Evolutionary conservation across 2,888 invertebrate species (phyloP), one percentile per base, ranked within the genome.

Genomic region (Eilema depressum): DNA sequence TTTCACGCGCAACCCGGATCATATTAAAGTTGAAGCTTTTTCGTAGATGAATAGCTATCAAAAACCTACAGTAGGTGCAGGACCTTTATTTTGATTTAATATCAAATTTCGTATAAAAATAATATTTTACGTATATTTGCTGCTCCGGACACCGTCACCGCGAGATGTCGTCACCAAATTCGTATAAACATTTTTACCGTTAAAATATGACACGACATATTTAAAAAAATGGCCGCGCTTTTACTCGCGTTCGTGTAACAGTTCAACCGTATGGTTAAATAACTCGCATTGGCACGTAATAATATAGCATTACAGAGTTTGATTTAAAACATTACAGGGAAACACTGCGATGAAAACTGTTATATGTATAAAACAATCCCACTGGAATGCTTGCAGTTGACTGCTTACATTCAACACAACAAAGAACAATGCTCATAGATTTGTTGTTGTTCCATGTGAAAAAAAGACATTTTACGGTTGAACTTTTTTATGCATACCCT

Each of bases 141-240:
- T 65, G 69, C 70, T 30, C 59, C 63, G 70, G 75, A 71, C 77
- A 69, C 76, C 71, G 62, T 76, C 60, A 75, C 83, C 83, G 70
- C 84, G 85, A 85, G 86, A 81, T 85, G 83, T 83, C 83, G 76
- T 75, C 65, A 69, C n/a, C 74, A 75, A 65, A 59, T 64, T 37
- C 72, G 69, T 61, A 57, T 26, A 59, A 59, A 73, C 67, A 37
- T 66, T 77, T 82, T 82, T 75, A 60, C 73, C 63, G 60, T 28
- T 66, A 74, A 77, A 75, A 75, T 75, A 61, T 71, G 74, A 77
- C 75, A 73, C 65, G 73, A 64, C 37, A 69, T 73, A 71, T 74
- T 62, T 26, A 37, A 69, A 62, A 77, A 69, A 71, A 68, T 28
- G 17, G 26, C 62, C 74, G 78, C 71, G 78, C 81, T 82, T 75